Evolutionary conservation across 2,797 vertebrate species (phyloP).

Genomic region (Eutrigla gurnardus): DNA sequence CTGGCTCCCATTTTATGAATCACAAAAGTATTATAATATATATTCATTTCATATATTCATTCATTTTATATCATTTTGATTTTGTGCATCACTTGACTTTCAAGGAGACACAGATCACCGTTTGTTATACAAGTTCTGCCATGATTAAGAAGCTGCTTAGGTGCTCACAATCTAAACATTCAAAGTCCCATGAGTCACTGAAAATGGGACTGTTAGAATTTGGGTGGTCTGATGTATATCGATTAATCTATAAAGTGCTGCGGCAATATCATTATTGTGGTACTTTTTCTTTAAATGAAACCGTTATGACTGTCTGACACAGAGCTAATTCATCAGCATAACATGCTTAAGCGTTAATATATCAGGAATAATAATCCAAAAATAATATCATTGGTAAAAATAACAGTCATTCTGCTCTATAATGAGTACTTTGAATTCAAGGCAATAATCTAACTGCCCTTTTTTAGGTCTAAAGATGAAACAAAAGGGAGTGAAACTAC

Average conservation of each 20-base stretch:
- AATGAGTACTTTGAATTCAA: not conserved
- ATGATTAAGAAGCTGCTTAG: not conserved
- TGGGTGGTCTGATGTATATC: not conserved
- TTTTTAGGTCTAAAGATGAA: not conserved
- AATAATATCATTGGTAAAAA: constrained; percentile 1
- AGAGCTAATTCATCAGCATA: not conserved
- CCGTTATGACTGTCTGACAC: not conserved
- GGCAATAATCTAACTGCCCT: not conserved
- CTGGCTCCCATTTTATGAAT: constrained; percentile 13
- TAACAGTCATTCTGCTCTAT: not conserved
- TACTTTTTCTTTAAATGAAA: not conserved
- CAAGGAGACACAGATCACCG: constrained; percentile 23
- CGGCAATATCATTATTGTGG: not conserved
- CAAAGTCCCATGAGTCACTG: not conserved
- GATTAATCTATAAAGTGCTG: not conserved
- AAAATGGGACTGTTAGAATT: constrained; percentile 5
- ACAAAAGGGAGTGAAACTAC: not conserved
- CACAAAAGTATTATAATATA: too few relatives aligned
- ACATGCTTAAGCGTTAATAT: not conserved
- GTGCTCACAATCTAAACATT: not conserved
- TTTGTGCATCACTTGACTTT: constrained; percentile 41
- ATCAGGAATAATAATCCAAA: not conserved
- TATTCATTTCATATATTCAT: constrained; percentile 15
- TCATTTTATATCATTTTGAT: constrained; percentile 16
- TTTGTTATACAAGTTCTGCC: constrained; percentile 2